Conservation (phyloP, 2,797 vertebrate species). For the Channa striata region DNA sequence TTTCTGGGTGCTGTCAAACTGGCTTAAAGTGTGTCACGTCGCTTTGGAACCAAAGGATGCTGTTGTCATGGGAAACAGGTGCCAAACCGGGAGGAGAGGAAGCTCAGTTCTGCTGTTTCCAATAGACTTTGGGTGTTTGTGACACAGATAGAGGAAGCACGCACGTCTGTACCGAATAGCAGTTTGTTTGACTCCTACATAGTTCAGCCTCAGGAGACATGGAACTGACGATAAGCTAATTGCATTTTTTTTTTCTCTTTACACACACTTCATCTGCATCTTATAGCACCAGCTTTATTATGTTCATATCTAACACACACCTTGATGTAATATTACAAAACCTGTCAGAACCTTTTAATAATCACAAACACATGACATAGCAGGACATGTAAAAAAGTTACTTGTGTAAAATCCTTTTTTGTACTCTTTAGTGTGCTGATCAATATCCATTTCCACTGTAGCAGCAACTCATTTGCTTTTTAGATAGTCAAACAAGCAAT, state of each 20-base stretch:
- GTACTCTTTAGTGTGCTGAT: constrained; percentile 1
- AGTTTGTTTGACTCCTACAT: constrained; percentile 6
- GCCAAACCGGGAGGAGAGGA: background rate
- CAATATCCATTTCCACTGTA: constrained; percentile 16
- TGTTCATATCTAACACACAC: constrained; percentile 13
- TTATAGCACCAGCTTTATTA: constrained; percentile 18
- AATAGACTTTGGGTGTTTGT: constrained; percentile 17
- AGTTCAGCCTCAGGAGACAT: constrained; percentile 10
- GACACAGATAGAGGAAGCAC: constrained; percentile 28
- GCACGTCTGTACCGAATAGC: constrained; percentile 10
- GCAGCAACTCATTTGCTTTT: constrained; percentile 19
- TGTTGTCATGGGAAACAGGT: background rate
- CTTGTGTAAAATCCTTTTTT: constrained; percentile 5
- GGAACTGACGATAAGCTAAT: background rate
- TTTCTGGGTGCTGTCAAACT: constrained; percentile 95
- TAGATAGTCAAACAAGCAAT: background rate
- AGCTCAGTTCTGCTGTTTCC: constrained; percentile 17
- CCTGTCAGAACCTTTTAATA: constrained; percentile 27
- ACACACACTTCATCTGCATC: background rate
- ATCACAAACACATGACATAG: background rate
- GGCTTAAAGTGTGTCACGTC: constrained; percentile 76
- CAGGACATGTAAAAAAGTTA: background rate
- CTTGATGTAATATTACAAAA: constrained; percentile 4
- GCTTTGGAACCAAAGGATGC: constrained; percentile 3
- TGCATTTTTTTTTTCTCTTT: constrained; percentile 16